phyloP scores from a whole-genome alignment of 2,888 invertebrate genomes.

The Eurytoma californica region DNA sequence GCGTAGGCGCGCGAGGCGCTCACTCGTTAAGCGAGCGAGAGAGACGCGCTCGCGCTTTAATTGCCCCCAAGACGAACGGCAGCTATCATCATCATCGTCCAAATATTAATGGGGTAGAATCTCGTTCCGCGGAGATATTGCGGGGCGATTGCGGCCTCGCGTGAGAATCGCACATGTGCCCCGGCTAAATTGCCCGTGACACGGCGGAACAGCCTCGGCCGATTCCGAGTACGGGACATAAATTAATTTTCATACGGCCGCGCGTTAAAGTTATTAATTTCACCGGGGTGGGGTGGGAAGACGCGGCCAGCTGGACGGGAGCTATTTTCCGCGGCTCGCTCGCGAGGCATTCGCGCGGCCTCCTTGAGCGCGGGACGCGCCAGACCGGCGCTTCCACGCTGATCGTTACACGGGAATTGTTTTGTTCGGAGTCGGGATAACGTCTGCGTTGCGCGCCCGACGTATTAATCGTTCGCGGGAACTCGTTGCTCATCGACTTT shows the following conservation, averaged over 20 bases:
- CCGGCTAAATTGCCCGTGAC: conserved; percentile 19
- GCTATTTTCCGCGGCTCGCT: conserved; percentile 43
- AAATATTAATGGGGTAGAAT: conserved; percentile 53
- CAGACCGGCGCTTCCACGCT: conserved; percentile 36
- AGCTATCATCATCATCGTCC: conserved; percentile 43
- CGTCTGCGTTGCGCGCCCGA: background rate
- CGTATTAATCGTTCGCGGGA: conserved; percentile 52
- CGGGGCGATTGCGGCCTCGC: conserved; percentile 48
- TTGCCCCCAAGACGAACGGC: conserved; percentile 1
- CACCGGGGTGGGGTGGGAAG: background rate
- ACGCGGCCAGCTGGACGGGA: conserved; percentile 1
- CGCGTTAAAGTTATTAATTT: conserved; percentile 10
- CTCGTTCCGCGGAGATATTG: conserved; percentile 45
- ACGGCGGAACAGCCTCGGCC: background rate
- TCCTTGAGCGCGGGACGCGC: conserved; percentile 23
- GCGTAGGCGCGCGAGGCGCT: too few species aligned
- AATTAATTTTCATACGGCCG: background rate
- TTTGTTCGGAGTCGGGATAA: background rate
- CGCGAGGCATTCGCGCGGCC: conserved; percentile 14
- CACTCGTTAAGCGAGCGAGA: too few species aligned
- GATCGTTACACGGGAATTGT: conserved; percentile 51
- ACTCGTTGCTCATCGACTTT: conserved; percentile 15
- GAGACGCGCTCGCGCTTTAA: conserved; percentile 23
- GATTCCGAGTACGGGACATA: background rate
- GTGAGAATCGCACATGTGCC: conserved; percentile 11